These are phyloP conservation scores for Drosophila neocordata DNA, from an alignment of 1,140 invertebrate genomes.

Conservation along the genomic window DNA sequence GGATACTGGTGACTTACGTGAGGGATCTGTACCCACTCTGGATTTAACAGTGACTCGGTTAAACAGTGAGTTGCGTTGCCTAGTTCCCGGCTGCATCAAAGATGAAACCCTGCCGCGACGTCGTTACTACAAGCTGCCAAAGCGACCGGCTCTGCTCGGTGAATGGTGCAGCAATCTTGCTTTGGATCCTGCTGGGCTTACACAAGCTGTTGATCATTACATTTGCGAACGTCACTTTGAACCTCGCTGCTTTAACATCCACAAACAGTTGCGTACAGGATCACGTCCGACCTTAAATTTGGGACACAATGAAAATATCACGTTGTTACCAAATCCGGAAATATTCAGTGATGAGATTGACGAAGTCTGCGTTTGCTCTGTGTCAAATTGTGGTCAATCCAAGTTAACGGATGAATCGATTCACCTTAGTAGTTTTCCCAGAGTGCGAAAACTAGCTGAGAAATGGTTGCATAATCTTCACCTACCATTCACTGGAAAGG, in stretches of 20 bases:
- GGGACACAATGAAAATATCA: constrained; percentile 37
- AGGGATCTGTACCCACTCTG: constrained; percentile 60
- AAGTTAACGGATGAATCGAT: constrained; percentile 26
- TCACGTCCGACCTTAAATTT: constrained; percentile 60
- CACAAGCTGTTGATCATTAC: constrained; percentile 19
- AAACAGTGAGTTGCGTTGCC: constrained; percentile 32
- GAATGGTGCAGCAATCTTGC: constrained; percentile 63
- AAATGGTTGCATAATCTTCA: constrained; percentile 66
- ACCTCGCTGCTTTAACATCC: constrained; percentile 43
- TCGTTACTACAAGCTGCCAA: constrained; percentile 59
- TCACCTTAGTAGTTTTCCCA: constrained; percentile 46
- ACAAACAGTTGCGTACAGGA: constrained; percentile 41
- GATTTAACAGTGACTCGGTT: constrained; percentile 32
- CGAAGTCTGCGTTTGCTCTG: constrained; percentile 44
- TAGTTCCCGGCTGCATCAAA: constrained; percentile 44
- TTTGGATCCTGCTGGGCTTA: constrained; percentile 25
- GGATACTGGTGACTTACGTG: constrained; percentile 37
- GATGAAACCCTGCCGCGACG: constrained; percentile 17
- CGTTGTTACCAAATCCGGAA: constrained; percentile 46
- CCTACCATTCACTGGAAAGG: constrained; percentile 20
- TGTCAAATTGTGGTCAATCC: constrained; percentile 39
- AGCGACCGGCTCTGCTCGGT: constrained; percentile 18
- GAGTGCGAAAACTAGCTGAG: constrained; percentile 23
- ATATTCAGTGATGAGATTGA: constrained; percentile 15
- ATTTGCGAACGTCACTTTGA: constrained; percentile 72